Evolutionary conservation across 2,888 invertebrate species (phyloP).

Genomic region (Agrochola macilenta): DNA sequence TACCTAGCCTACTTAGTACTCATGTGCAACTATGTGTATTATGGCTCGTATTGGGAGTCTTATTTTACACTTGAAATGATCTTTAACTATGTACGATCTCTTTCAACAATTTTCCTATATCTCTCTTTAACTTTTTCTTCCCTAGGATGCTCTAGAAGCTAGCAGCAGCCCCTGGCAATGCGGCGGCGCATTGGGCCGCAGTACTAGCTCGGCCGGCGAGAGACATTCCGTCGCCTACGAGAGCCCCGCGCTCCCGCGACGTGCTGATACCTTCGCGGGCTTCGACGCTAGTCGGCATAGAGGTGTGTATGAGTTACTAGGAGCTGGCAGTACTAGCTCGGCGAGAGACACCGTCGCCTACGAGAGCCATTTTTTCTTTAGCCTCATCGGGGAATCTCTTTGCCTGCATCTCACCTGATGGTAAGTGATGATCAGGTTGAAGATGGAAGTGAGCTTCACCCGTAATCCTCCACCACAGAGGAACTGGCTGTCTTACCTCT

Average conservation of each 20-base stretch:
- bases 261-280: slow-evolving; percentile 99
- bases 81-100: not conserved
- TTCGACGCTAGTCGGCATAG: slow-evolving; percentile 92
- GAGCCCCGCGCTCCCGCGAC: slow-evolving; percentile 96
- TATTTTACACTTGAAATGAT: not conserved
- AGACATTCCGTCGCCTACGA: slow-evolving; percentile 96
- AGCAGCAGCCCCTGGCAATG: slow-evolving; percentile 85
- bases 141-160: slow-evolving; percentile 94
- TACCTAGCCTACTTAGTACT: not conserved
- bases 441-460: too few relatives aligned
- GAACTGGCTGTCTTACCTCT: too few relatives aligned
- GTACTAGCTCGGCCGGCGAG: slow-evolving; percentile 98
- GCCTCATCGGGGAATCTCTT: too few relatives aligned
- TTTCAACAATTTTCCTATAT: too few relatives aligned
- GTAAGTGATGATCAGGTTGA: too few relatives aligned
- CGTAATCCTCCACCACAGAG: too few relatives aligned
- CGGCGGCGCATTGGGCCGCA: slow-evolving; percentile 95
- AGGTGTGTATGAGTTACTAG: slow-evolving; percentile 65
- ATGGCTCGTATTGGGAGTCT: not conserved
- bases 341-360: slow-evolving; percentile 97
- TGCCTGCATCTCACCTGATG: too few relatives aligned
- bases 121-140: not conserved
- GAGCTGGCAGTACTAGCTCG: slow-evolving; percentile 95
- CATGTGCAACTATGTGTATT: not conserved
- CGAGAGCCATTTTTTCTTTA: too few relatives aligned